Percentiles rank a stretch among this genome's conserved stretches.
phyloP scores from a whole-genome alignment of 2,888 invertebrate genomes.

The Clunio marinus region DNA sequence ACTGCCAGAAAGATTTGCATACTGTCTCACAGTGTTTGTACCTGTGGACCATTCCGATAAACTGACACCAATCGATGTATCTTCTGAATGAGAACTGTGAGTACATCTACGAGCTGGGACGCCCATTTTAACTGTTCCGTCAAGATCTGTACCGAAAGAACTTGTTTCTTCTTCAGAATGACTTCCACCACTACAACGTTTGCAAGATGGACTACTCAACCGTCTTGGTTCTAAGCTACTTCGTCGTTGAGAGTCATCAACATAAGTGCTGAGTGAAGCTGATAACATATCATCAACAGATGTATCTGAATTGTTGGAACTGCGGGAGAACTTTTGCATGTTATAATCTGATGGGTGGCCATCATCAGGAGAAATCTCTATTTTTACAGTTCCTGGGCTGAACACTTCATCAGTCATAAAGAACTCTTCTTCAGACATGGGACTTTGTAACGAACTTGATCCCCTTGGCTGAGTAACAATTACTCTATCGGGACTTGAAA shows the following conservation, averaged over 20 bases:
- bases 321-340: conserved; percentile 54
- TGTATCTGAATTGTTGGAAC: conserved; percentile 62
- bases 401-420: conserved; percentile 60
- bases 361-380: conserved; percentile 58
- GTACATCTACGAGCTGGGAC: conserved; percentile 76
- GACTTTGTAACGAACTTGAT: conserved; percentile 55
- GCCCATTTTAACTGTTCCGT: conserved; percentile 76
- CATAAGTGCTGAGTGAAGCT: conserved; percentile 53
- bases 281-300: conserved; percentile 61
- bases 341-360: conserved; percentile 50
- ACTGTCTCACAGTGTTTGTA: conserved; percentile 77
- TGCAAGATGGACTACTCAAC: conserved; percentile 55
- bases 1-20: conserved; percentile 68
- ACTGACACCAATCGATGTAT: conserved; percentile 75
- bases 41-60: conserved; percentile 83
- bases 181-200: conserved; percentile 64
- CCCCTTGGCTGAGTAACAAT: conserved; percentile 60
- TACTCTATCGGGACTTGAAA: conserved; percentile 51
- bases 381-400: conserved; percentile 57
- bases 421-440: conserved; percentile 59
- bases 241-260: conserved; percentile 56
- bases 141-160: conserved; percentile 71
- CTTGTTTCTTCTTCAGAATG: conserved; percentile 72
- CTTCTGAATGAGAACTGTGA: conserved; percentile 79
- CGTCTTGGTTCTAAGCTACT: conserved; percentile 51